A percentile compares a stretch with the other conserved stretches of the same genome.
These are phyloP conservation scores for Leucophenga varia DNA, from an alignment of 1,140 invertebrate genomes.

Conservation along the genomic window DNA sequence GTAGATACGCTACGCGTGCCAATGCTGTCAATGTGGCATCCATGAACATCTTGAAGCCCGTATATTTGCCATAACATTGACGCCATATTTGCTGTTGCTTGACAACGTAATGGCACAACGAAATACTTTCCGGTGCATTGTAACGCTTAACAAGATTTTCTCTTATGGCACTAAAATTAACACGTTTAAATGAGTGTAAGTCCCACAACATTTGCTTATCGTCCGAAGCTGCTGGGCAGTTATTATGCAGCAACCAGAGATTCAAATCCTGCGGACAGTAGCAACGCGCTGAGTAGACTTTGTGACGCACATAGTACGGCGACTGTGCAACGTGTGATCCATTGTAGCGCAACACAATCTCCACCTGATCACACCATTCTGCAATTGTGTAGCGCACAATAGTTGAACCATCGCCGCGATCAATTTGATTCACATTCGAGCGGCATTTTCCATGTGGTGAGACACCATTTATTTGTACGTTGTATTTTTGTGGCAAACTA, in stretches of 20 bases:
- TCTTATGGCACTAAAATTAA: slow-evolving; percentile 73
- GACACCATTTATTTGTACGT: slow-evolving; percentile 26
- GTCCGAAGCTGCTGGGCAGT: slow-evolving; percentile 66
- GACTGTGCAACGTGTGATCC: slow-evolving; percentile 67
- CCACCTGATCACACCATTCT: slow-evolving; percentile 71
- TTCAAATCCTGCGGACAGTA: slow-evolving; percentile 73
- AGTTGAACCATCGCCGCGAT: slow-evolving; percentile 82
- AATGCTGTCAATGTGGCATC: slow-evolving; percentile 86
- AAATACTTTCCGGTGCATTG: slow-evolving; percentile 72
- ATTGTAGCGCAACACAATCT: slow-evolving; percentile 71
- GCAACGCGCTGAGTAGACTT: slow-evolving; percentile 80
- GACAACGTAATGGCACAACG: slow-evolving; percentile 88
- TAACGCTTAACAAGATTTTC: slow-evolving; percentile 65
- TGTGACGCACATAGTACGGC: slow-evolving; percentile 69
- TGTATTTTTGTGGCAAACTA: slow-evolving; percentile 20
- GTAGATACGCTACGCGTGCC: slow-evolving; percentile 77
- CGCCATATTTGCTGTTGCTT: slow-evolving; percentile 84
- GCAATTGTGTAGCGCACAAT: slow-evolving; percentile 83
- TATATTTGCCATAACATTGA: slow-evolving; percentile 89
- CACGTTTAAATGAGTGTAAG: slow-evolving; percentile 67
- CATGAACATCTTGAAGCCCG: slow-evolving; percentile 96
- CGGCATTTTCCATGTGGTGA: slow-evolving; percentile 36
- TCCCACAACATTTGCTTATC: slow-evolving; percentile 73
- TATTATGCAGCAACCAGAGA: slow-evolving; percentile 68
- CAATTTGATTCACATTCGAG: slow-evolving; percentile 66